A percentile compares a stretch with the other conserved stretches of the same genome.
These are phyloP conservation scores for Acrocyrtus sp. DNA, from an alignment of 2,888 invertebrate species.

Conservation along the genomic window DNA sequence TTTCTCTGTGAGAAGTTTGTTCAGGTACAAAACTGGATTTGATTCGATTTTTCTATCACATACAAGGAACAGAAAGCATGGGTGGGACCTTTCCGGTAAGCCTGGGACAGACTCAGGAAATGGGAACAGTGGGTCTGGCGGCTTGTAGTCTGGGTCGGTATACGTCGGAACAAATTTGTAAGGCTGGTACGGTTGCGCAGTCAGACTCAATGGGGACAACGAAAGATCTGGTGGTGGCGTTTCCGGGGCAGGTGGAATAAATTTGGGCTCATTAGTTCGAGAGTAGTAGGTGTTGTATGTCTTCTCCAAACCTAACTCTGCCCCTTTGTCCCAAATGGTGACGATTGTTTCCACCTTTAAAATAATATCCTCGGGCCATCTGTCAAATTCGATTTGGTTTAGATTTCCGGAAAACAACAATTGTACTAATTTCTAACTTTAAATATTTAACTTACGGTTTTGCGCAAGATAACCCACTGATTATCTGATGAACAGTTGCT, in stretches of 20 bases:
- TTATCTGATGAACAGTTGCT: conserved; percentile 54
- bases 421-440: neutral
- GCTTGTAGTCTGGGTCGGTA: conserved; percentile 54
- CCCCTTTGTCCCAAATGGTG: conserved; percentile 54
- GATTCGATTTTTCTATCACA: conserved; percentile 18
- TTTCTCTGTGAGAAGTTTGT: conserved; percentile 55
- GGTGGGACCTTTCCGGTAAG: conserved; percentile 60
- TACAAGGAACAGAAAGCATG: conserved; percentile 57
- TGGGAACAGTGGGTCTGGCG: conserved; percentile 54
- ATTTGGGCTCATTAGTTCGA: conserved; percentile 48
- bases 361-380: conserved; percentile 55
- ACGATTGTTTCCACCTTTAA: conserved; percentile 58
- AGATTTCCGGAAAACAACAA: neutral
- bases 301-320: conserved; percentile 59
- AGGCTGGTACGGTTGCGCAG: conserved; percentile 21
- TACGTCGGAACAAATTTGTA: conserved; percentile 55
- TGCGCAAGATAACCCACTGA: conserved; percentile 58
- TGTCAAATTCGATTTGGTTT: conserved; percentile 3
- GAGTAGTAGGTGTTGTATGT: conserved; percentile 53
- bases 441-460: conserved; percentile 44
- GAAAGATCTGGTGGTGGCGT: conserved; percentile 8
- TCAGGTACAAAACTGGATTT: conserved; percentile 57
- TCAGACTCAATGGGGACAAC: conserved; percentile 4
- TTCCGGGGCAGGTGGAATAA: conserved; percentile 56
- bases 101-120: conserved; percentile 59